These are phyloP conservation scores for Bucco capensis DNA, from an alignment of 2,113 vertebrate species.

Conservation along the genomic window DNA sequence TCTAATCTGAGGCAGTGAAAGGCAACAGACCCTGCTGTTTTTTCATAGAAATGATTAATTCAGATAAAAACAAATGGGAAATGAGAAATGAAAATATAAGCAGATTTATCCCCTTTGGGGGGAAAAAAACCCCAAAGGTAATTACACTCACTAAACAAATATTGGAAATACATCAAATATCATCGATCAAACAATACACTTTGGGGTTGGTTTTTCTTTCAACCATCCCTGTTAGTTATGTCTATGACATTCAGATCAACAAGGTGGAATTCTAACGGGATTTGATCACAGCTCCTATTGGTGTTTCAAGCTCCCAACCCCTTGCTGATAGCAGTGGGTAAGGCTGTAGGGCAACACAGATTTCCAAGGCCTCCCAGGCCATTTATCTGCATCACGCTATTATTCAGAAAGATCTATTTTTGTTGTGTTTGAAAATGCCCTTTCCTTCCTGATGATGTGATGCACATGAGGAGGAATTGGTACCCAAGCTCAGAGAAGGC, in stretches of 20 bases:
- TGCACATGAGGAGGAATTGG: neutral
- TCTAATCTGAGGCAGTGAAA: neutral
- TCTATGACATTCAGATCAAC: neutral
- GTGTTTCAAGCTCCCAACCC: neutral
- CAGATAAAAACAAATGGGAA: neutral
- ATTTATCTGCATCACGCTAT: neutral
- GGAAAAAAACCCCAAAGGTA: neutral
- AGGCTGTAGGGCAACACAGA: neutral
- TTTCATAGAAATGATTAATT: neutral
- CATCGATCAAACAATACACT: neutral
- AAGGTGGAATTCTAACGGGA: neutral
- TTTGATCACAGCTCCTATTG: neutral
- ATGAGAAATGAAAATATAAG: neutral
- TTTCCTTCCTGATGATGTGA: neutral
- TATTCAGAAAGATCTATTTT: neutral
- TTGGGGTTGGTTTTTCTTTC: neutral
- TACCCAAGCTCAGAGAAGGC: neutral
- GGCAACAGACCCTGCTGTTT: neutral
- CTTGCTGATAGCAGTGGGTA: neutral
- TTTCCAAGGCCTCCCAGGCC: neutral
- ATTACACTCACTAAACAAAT: too few relatives aligned
- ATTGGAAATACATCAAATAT: neutral
- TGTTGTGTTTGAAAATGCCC: neutral
- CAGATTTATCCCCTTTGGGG: neutral
- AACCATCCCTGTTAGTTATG: rapidly evolving